A percentile compares a stretch with the other conserved stretches of the same genome.
Conservation (phyloP, 2,113 vertebrate species). For the Calidris pugnax region DNA sequence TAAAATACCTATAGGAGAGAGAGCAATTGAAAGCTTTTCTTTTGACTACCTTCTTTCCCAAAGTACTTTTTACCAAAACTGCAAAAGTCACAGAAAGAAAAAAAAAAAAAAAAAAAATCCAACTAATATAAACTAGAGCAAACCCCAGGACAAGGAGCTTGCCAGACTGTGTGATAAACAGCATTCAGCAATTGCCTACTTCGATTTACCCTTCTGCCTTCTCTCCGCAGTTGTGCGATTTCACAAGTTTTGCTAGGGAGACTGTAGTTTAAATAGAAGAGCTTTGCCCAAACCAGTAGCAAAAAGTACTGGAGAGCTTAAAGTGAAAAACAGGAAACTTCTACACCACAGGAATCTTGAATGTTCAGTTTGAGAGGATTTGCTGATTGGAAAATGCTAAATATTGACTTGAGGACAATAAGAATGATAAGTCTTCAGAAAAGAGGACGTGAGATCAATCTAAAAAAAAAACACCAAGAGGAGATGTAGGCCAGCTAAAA, state of each 20-base stretch:
- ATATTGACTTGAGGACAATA: background rate
- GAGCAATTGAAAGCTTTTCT: background rate
- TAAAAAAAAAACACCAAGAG: background rate
- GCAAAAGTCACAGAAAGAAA: background rate
- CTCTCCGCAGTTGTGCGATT: background rate
- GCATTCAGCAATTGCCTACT: background rate
- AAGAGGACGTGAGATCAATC: background rate
- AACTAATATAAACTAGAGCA: background rate
- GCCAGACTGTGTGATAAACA: background rate
- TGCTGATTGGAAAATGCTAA: background rate
- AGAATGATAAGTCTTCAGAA: background rate
- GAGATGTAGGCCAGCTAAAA: background rate
- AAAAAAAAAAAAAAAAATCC: background rate
- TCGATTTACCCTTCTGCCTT: background rate
- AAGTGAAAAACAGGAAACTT: slow-evolving; percentile 39
- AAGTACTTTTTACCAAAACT: background rate
- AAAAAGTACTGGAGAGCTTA: background rate
- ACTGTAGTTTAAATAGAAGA: background rate
- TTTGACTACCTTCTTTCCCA: background rate
- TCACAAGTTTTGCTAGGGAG: background rate
- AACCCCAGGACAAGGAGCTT: background rate
- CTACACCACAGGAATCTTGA: slow-evolving; percentile 31
- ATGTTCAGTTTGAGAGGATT: background rate
- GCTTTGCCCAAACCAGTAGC: slow-evolving; percentile 6
- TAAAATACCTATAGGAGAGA: background rate